These are phyloP conservation scores for Ormyrus labotus DNA, from an alignment of 2,888 invertebrate genomes.

Conservation along the genomic window DNA sequence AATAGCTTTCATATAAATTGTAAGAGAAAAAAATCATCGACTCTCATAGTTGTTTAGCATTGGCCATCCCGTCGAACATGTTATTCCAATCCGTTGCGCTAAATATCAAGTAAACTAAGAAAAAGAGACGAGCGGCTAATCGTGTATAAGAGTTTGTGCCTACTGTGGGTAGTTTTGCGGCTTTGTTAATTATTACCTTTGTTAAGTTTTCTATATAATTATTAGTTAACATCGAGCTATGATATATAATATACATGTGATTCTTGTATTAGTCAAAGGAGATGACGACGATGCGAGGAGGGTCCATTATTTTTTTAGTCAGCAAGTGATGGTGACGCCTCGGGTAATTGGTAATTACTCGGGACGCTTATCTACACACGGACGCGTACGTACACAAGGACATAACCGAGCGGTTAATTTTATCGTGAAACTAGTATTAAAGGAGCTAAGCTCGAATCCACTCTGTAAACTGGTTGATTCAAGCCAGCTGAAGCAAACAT, in stretches of 20 bases:
- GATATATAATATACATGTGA: neutral
- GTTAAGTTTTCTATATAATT: neutral
- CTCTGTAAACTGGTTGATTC: neutral
- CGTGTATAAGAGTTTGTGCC: conserved; percentile 24
- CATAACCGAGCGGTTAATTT: conserved; percentile 6
- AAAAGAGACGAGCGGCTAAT: conserved; percentile 14
- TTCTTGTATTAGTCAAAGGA: neutral
- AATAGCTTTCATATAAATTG: conserved; percentile 47
- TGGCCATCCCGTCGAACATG: conserved; percentile 23
- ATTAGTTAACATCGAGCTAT: neutral
- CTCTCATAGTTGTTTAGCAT: conserved; percentile 51
- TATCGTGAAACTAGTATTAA: conserved; percentile 21
- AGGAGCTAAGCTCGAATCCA: neutral
- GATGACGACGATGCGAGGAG: neutral
- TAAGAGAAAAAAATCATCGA: conserved; percentile 46
- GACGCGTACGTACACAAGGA: neutral
- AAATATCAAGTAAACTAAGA: conserved; percentile 6
- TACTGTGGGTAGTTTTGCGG: conserved; percentile 26
- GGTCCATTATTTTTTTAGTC: conserved; percentile 33
- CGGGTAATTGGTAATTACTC: conserved; percentile 34
- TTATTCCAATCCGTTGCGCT: conserved; percentile 19
- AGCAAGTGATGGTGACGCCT: conserved; percentile 7
- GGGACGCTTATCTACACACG: conserved; percentile 10
- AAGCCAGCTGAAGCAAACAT: conserved; percentile 8
- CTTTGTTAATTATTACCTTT: neutral